Evolutionary conservation across 2,888 invertebrate species (phyloP), one percentile per base, ranked within the genome.

Genomic region (Zonitis immaculata): DNA sequence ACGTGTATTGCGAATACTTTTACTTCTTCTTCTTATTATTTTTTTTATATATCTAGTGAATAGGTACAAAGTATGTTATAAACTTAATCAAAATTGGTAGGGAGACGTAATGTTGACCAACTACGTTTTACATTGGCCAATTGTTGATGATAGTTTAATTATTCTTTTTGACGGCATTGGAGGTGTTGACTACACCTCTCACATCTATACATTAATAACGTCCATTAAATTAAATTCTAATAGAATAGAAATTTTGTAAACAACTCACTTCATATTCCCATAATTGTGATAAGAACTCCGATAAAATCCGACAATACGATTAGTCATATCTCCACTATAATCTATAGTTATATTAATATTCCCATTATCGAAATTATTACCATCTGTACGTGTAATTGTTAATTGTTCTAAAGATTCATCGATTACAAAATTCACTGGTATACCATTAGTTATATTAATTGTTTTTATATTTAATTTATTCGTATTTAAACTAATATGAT

Each of bases 271-370:
- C 56, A 75, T 8, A 66, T 60, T 6, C 73, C 73, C 59, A 7
- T 59, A 67, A 65, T 79, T 74, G 46, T 72, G 76, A 58, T 89
- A 85, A 6, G 77, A 78, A 54, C 89, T 89, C 60, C 81, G 81
- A 71, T 90, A 91, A 51, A 90, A 79, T 4, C 90, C 90, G 50
- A 87, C 83, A 65, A 89, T 85, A 59, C 83, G 82, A 56, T 82
- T 78, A 22, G 80, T 82, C 69, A 88, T 77, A 57, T 79, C 79
- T 0, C 89, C 89, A 56, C 75, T 73, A 66, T 86, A 91, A 30
- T 81, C 73, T 42, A 89, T 78, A 39, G 73, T 68, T 11, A 89
- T 69, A 11, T 75, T 73, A 67, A 85, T 84, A 49, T 73, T 74
- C 6, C 64, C 63, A 2, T 47, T 50, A 12, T 14, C 42, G 57